Percentiles rank a stretch among this genome's conserved stretches.
phyloP scores from a whole-genome alignment of 2,113 vertebrate species.

The Tachycineta bicolor region DNA sequence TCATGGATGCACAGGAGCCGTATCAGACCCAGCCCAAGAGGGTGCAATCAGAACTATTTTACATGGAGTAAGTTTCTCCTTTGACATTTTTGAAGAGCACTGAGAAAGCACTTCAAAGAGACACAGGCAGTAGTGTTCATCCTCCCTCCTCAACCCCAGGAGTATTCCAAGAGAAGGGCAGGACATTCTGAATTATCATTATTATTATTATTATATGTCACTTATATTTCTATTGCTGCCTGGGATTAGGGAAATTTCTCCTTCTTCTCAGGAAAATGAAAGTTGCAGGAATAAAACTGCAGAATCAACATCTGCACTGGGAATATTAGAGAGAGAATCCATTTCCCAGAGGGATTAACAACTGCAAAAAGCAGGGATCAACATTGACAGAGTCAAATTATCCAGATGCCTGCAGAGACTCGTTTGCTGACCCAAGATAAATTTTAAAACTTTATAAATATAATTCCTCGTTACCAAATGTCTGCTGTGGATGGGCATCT shows the following conservation, averaged over 20 bases:
- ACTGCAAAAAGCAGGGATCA: background rate
- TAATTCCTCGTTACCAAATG: background rate
- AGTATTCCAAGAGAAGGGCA: background rate
- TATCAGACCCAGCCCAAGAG: background rate
- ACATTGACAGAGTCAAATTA: background rate
- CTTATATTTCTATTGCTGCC: constrained; percentile 1
- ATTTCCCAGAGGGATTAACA: constrained; percentile 4
- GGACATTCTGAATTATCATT: background rate
- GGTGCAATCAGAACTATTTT: background rate
- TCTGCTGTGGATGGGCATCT: background rate
- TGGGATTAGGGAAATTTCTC: constrained; percentile 17
- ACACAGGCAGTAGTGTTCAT: background rate
- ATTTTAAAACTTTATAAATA: background rate
- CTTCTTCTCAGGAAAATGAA: background rate
- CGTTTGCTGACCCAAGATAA: background rate
- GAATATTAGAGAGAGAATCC: background rate
- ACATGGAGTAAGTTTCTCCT: background rate
- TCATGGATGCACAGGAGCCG: background rate
- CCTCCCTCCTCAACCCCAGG: background rate
- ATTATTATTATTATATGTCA: background rate
- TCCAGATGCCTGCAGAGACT: background rate
- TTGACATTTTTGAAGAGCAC: constrained; percentile 2
- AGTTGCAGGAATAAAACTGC: background rate
- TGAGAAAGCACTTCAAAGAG: constrained; percentile 25
- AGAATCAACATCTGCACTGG: background rate